Base-by-base conservation (phyloP, 2,888 invertebrate species). In the Antheraea assamensis region DNA sequence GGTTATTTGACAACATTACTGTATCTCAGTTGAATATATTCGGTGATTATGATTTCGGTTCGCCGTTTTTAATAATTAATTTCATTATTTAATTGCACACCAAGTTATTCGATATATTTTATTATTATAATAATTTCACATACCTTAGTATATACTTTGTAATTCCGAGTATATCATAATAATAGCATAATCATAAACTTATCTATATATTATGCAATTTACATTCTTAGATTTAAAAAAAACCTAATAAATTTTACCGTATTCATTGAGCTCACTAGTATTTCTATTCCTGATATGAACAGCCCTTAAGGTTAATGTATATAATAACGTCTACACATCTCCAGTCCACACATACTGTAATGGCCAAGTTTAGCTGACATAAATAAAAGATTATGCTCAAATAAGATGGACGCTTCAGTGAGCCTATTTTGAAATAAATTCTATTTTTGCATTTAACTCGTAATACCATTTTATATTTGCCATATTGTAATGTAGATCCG, bases 301-400 rank as follows among this genome's bases (percentile, higher is more conserved):
- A 61, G 24, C 61, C 61, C 61, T 10, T 61, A 61, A 61, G 27
- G 27, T 61, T 27, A 10, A 27, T 15, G 15, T n/a, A 58, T 15
- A 15, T 27, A 61, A 24, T 61, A 61, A 61, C 13, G 61, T 61
- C 27, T 10, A 61, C 35, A 31, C 21, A 21, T 35, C 35, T 17
- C 24, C 21, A 24, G 31, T 66, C 35, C 31, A 31, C 21, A 21
- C 35, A 5, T 35, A 66, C 35, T 19, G n/a, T 68, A 30, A 74
- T 74, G 74, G 30, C 68, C 76, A 74, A 73, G 52, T 61, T 73
- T 52, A 75, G 70, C 71, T 68, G 55, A 70, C 73, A 77, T 75
- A 75, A 75, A 75, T 70, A 74, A 71, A 61, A 55, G 47, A 75
- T 71, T 70, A 74, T 73, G 71, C n/a, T 24, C 55, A 49, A n/a